These are phyloP conservation scores for Heliconius hewitsoni DNA, from an alignment of 1,140 invertebrate genomes.

Conservation along the genomic window DNA sequence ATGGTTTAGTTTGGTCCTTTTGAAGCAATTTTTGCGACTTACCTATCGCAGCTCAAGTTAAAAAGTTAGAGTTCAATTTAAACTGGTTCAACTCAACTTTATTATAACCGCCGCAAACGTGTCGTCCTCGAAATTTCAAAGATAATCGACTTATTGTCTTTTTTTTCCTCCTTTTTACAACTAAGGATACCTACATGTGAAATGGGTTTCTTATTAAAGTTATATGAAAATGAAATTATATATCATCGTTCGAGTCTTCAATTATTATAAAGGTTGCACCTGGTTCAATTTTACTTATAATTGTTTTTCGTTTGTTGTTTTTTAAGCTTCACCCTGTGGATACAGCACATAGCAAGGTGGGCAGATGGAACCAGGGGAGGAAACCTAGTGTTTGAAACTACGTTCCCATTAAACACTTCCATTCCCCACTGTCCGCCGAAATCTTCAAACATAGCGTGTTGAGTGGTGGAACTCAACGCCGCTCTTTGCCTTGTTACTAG, in stretches of 20 bases:
- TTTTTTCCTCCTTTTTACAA: constrained; percentile 44
- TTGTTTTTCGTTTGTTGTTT: no score
- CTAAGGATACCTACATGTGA: neutral
- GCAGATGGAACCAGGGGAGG: neutral
- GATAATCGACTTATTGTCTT: constrained; percentile 60
- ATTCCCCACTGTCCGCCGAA: no score
- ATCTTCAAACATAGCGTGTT: no score
- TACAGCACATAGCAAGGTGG: neutral
- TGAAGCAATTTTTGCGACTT: neutral
- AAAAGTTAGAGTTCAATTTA: constrained; percentile 1
- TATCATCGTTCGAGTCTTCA: neutral
- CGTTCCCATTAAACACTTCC: no score
- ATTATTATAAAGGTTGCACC: neutral
- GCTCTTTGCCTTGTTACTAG: no score
- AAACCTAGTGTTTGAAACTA: neutral
- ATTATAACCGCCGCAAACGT: constrained; percentile 60
- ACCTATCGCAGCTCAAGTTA: neutral
- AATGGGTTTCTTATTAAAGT: constrained; percentile 7
- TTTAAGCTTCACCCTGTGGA: no score
- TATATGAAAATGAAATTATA: constrained; percentile 1
- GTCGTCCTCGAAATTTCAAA: constrained; percentile 56
- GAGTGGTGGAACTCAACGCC: no score
- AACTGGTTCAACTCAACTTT: constrained; percentile 40
- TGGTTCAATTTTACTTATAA: no score
- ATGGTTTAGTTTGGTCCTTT: neutral